phyloP scores from a whole-genome alignment of 2,113 vertebrate genomes.

The Toxostoma redivivum region DNA sequence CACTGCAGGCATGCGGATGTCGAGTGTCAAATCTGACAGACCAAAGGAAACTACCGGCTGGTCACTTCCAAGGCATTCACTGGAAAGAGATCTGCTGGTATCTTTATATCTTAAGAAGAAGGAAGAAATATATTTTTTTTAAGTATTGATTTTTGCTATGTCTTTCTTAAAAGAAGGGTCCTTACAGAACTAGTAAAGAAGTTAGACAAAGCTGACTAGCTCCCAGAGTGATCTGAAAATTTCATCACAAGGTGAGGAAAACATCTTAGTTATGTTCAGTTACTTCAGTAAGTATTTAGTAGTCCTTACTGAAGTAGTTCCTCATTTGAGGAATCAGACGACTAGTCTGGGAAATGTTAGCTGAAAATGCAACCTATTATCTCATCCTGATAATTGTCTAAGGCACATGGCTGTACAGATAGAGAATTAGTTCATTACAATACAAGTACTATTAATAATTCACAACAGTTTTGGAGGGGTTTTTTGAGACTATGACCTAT shows the following conservation, averaged over 20 bases:
- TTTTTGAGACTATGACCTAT: not conserved
- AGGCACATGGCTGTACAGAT: not conserved
- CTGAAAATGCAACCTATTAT: not conserved
- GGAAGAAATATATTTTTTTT: not conserved
- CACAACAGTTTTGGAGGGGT: accelerated
- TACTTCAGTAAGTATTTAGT: too few species aligned
- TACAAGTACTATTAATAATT: not conserved
- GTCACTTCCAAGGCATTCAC: conserved; percentile 77
- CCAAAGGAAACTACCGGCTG: conserved; percentile 73
- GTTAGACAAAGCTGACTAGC: not conserved
- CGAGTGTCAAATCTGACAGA: conserved; percentile 84
- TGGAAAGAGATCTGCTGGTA: conserved; percentile 68
- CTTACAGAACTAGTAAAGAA: not conserved
- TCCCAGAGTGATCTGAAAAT: not conserved
- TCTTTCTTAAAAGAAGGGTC: not conserved
- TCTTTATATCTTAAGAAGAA: conserved; percentile 81
- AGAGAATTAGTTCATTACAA: not conserved
- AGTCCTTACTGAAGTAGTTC: not conserved
- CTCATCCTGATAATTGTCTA: not conserved
- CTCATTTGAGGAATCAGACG: not conserved
- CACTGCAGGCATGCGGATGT: conserved; percentile 91
- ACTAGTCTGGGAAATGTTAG: not conserved
- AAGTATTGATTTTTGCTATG: not conserved
- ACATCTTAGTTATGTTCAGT: not conserved
- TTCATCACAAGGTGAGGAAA: not conserved